Percentiles rank a stretch among this genome's conserved stretches.
phyloP scores from a whole-genome alignment of 2,888 invertebrate species.

The Aporophyla nigra region DNA sequence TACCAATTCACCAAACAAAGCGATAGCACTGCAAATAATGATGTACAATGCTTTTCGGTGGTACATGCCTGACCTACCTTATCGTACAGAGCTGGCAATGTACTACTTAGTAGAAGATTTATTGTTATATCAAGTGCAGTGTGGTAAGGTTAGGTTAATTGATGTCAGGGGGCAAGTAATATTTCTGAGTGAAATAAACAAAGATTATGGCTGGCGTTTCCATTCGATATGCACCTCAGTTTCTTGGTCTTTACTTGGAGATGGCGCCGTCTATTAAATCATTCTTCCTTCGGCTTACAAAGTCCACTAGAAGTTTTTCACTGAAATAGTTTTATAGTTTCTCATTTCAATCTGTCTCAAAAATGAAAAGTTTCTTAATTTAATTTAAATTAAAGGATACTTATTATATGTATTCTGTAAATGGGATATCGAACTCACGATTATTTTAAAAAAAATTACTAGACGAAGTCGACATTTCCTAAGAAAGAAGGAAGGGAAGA shows the following conservation, averaged over 20 bases:
- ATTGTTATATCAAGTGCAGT: constrained; percentile 56
- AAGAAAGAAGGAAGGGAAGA: too few species aligned
- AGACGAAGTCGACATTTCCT: too few species aligned
- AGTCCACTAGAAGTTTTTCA: not conserved
- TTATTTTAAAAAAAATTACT: too few species aligned
- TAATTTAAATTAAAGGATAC: too few species aligned
- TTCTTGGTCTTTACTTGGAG: constrained; percentile 28
- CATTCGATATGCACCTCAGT: constrained; percentile 36
- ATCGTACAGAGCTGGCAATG: constrained; percentile 61
- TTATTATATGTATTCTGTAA: too few species aligned
- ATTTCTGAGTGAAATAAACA: constrained; percentile 65
- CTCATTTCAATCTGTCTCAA: not conserved
- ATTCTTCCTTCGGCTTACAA: not conserved
- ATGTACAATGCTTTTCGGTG: constrained; percentile 49
- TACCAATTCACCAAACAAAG: not conserved
- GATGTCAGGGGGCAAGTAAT: constrained; percentile 78
- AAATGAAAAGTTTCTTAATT: too few species aligned
- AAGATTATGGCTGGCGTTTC: constrained; percentile 35
- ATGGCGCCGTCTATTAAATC: constrained; percentile 15
- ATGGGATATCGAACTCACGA: too few species aligned
- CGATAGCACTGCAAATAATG: not conserved
- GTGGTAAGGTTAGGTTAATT: constrained; percentile 76
- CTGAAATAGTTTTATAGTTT: not conserved
- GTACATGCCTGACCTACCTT: constrained; percentile 18
- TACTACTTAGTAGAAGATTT: constrained; percentile 50